These are phyloP conservation scores for Petaurus breviceps DNA, from an alignment of 2,113 vertebrate genomes.

Conservation along the genomic window DNA sequence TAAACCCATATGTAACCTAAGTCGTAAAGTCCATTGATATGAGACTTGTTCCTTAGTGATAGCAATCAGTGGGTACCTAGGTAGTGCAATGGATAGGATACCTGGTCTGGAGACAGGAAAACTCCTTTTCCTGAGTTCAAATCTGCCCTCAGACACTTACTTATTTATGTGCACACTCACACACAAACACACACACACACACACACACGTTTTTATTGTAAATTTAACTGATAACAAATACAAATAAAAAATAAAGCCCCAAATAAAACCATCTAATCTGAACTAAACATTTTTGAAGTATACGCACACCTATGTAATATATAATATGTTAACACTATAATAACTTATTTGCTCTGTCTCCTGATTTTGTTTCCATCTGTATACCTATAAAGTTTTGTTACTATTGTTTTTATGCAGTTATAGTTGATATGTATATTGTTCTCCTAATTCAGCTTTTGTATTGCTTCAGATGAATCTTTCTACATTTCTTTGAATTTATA, in stretches of 20 bases:
- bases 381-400: neutral
- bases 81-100: no score
- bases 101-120: neutral
- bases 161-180: neutral
- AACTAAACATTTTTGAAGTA: neutral
- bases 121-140: neutral
- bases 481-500: neutral
- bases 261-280: neutral
- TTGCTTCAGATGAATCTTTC: neutral
- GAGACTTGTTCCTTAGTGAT: no score
- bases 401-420: neutral
- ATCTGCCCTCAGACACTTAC: neutral
- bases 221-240: neutral
- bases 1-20: no score
- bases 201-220: neutral
- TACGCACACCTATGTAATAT: no score
- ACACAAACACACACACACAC: no score
- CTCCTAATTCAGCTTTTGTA: neutral
- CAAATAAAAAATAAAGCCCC: neutral
- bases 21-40: no score
- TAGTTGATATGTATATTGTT: neutral
- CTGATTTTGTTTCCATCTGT: neutral
- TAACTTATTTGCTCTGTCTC: neutral
- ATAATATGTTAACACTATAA: neutral
- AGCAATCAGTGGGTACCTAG: no score